phyloP scores from a whole-genome alignment of 2,113 vertebrate genomes.

The Crotalus tigris region DNA sequence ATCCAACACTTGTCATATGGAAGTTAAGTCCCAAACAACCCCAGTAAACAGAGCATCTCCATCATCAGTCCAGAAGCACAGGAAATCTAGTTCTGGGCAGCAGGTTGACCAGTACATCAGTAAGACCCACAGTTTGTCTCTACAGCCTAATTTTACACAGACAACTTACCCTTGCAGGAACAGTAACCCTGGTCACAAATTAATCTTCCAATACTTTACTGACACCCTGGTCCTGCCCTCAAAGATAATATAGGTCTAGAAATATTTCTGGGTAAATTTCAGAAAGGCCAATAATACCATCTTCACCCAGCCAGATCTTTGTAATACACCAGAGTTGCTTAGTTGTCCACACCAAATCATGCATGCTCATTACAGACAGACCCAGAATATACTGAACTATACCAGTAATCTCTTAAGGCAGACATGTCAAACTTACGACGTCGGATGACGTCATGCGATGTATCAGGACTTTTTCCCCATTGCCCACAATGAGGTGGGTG shows the following conservation, averaged over 20 bases:
- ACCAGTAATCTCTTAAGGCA: neutral
- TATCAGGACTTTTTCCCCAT: too few species aligned
- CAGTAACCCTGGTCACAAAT: neutral
- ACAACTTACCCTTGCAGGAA: neutral
- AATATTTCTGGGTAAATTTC: neutral
- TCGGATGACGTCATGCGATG: accelerated
- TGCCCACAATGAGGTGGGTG: too few species aligned
- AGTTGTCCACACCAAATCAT: neutral
- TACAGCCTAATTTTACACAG: neutral
- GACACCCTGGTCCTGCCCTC: neutral
- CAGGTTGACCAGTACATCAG: neutral
- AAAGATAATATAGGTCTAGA: neutral
- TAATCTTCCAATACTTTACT: neutral
- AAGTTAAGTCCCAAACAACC: neutral
- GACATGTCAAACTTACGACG: too few species aligned
- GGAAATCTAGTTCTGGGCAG: neutral
- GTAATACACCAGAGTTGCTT: neutral
- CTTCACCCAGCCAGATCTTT: neutral
- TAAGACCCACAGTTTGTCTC: neutral
- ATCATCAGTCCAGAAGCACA: neutral
- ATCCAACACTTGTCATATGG: neutral
- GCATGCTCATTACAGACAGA: neutral
- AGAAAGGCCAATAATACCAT: neutral
- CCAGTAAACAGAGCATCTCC: neutral
- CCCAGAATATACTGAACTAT: neutral